Evolutionary conservation across 1,140 invertebrate genomes (phyloP).

Genomic region (Drosophila pallidifrons): DNA sequence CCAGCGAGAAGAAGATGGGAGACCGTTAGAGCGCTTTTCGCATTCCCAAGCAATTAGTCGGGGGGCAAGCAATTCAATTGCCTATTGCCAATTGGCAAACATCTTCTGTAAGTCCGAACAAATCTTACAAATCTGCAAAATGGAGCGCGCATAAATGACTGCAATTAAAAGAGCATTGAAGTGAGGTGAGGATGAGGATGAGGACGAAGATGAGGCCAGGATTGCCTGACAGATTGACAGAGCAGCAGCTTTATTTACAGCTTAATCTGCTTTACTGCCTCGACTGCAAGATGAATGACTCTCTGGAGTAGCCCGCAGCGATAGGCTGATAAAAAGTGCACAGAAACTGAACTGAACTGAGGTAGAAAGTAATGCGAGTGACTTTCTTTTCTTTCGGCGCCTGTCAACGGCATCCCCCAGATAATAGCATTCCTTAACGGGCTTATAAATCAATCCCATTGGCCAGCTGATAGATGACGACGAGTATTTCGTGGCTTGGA

Average conservation of each 20-base stretch:
- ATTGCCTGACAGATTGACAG: slow-evolving; percentile 62
- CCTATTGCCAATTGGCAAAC: slow-evolving; percentile 12
- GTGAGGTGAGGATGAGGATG: slow-evolving; percentile 18
- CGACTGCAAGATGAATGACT: slow-evolving; percentile 70
- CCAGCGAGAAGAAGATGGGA: slow-evolving; percentile 20
- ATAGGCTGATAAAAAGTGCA: slow-evolving; percentile 56
- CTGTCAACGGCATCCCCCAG: slow-evolving; percentile 38
- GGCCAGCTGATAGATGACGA: not conserved
- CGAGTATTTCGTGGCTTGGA: not conserved
- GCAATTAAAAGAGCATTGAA: slow-evolving; percentile 66
- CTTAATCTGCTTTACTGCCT: slow-evolving; percentile 66
- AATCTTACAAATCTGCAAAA: slow-evolving; percentile 60
- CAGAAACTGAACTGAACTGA: not conserved
- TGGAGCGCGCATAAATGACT: slow-evolving; percentile 80
- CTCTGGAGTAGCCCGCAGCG: slow-evolving; percentile 46
- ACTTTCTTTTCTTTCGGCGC: slow-evolving; percentile 62
- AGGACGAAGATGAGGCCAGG: slow-evolving; percentile 27
- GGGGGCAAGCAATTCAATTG: slow-evolving; percentile 48
- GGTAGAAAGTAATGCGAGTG: slow-evolving; percentile 62
- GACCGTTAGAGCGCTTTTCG: slow-evolving; percentile 40
- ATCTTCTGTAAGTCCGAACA: not conserved
- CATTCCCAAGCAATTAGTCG: slow-evolving; percentile 73
- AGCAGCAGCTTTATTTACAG: slow-evolving; percentile 72
- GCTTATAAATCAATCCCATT: slow-evolving; percentile 24
- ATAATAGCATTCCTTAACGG: slow-evolving; percentile 21